Evolutionary conservation across 2,113 vertebrate genomes (phyloP), one percentile per base, ranked within the genome.

Genomic region (Dicentrarchus labrax): DNA sequence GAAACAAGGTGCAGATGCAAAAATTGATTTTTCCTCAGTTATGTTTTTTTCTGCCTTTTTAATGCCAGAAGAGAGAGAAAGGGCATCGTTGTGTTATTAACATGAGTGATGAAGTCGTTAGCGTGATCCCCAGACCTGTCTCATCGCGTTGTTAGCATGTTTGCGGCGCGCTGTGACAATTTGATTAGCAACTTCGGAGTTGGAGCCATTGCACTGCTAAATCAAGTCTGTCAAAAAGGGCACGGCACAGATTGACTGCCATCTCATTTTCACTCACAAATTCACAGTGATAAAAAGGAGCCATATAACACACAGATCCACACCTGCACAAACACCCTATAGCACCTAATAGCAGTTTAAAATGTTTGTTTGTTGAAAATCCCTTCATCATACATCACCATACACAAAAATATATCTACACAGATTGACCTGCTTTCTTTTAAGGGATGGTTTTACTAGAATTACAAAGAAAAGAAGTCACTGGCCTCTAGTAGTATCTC

Each of bases 21-120:
- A 79, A 83, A 92, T 80, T 8, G 79, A 86, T 91, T 89, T 91
- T 73, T 68, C 45, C 43, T 72, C 78, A 73, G 83, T 70, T 79
- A 57, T 66, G n/a, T 17, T 76, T 81, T 88, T 75, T 83, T 51
- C 43, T 41, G 12, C 36, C 53, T 22, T 82, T 80, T 57, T 81
- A 75, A 80, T 80, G 69, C 36, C 76, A 62, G 68, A 74, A 43
- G 66, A 71, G 43, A 77, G 68, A 76, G 76, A 88, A 90, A 82
- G 84, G 64, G 72, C 72, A 80, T 54, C 19, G 57, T 62, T 10
- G 71, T 4, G 59, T 80, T 76, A 83, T 92, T 90, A 93, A 67
- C 88, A 87, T 88, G 91, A 93, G 86, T 76, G 89, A 93, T 92
- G 90, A 89, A 86, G 88, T 91, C 75, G 50, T 92, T 89, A 88